Base-by-base conservation (phyloP, 2,797 vertebrate genomes). In the Cetoscarus ocellatus region DNA sequence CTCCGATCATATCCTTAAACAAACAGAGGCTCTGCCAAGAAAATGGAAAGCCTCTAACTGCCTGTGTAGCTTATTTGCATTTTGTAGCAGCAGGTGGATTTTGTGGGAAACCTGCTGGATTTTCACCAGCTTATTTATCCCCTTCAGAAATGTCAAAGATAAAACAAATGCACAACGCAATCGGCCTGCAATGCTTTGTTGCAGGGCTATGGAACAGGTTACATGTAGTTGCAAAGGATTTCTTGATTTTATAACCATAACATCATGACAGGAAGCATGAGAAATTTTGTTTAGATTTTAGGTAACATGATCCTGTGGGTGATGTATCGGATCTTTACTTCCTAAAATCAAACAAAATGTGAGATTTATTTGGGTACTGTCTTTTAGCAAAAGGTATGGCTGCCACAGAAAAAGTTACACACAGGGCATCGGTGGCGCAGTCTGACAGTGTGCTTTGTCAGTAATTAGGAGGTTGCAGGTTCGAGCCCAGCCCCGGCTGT, bases 21-120 rank as follows among this genome's bases (percentile, higher is more conserved):
- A 77, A 80, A 79, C 38, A 69, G 48, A 38, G 73, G 42, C 35
- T 3, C 19, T 55, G 69, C 67, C 72, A 81, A 77, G 70, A 73
- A 72, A 77, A 64, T 27, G 17, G 43, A 72, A n/a, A 51, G 64
- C 53, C 34, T 68, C 58, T 44, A 61, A 42, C 61, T 75, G 66
- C 48, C 60, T 70, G 15, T 10, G 40, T 34, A 17, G 15, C 67
- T 50, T 63, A 73, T 84, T 82, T 75, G 79, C 70, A 82, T 82
- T 77, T 75, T 45, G 18, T 61, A 69, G 57, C 76, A 77, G 71
- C 27, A 64, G 50, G 38, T 56, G 68, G 54, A 73, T 63, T 85
- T 75, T 49, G 52, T 14, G 40, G 57, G 52, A 36, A 65, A 54
- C 58, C 52, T 67, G 62, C 43, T 69, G 83, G 74, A 61, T 72